These are phyloP conservation scores for Homarus americanus DNA, from an alignment of 1,140 invertebrate species.

Conservation along the genomic window DNA sequence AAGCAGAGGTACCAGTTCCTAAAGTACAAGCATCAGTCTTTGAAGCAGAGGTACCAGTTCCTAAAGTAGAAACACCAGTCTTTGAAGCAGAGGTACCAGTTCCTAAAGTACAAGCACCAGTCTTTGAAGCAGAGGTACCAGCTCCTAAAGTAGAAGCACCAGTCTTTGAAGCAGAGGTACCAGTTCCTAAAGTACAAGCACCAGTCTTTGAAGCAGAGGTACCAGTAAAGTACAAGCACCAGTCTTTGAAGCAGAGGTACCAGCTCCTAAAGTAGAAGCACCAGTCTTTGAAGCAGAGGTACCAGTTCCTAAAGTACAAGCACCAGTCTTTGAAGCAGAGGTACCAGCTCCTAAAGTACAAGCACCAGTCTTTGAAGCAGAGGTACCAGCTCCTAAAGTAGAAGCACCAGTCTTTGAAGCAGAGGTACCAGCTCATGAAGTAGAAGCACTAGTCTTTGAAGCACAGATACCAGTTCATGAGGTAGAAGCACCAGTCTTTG, in stretches of 20 bases:
- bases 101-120: background rate
- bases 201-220: background rate
- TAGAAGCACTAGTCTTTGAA: background rate
- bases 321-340: background rate
- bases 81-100: background rate
- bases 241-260: background rate
- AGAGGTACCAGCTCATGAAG: background rate
- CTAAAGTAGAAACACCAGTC: background rate
- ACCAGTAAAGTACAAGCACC: too few species aligned
- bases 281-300: background rate
- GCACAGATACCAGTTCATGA: background rate
- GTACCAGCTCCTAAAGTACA: background rate
- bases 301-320: background rate
- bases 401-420: slow-evolving; percentile 1
- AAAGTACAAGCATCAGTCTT: background rate
- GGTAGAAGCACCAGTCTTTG: background rate
- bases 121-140: background rate
- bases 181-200: background rate
- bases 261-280: too few species aligned
- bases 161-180: background rate
- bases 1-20: background rate
- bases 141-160: background rate
- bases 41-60: background rate
- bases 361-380: background rate
- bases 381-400: too few species aligned